These are phyloP conservation scores for Chelonia mydas DNA, from an alignment of 2,797 vertebrate genomes.

Conservation along the genomic window DNA sequence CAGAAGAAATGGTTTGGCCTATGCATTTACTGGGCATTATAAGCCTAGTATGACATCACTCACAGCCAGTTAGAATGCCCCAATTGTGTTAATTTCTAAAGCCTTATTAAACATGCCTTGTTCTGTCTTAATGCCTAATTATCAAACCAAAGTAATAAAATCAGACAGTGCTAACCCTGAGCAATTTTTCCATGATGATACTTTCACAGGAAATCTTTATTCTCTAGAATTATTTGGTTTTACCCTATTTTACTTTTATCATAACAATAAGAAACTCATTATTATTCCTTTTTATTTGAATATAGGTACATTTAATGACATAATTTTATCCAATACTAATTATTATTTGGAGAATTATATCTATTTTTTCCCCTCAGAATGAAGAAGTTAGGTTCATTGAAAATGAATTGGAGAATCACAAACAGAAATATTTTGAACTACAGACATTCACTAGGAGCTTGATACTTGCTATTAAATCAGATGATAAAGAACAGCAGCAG, in stretches of 20 bases:
- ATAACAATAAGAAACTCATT: background rate
- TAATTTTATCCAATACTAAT: background rate
- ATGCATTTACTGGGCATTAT: accelerated
- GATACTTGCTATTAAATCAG: slow-evolving; percentile 90
- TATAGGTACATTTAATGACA: background rate
- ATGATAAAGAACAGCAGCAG: slow-evolving; percentile 94
- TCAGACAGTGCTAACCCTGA: background rate
- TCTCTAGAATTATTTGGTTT: background rate
- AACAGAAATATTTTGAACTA: slow-evolving; percentile 93
- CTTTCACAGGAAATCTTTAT: background rate
- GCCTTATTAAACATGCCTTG: accelerated
- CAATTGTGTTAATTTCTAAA: background rate
- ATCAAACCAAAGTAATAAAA: background rate
- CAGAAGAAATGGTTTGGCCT: background rate
- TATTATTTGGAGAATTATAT: slow-evolving; percentile 4
- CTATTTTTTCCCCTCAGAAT: slow-evolving; percentile 82
- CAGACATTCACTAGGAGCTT: slow-evolving; percentile 92
- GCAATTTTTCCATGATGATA: background rate
- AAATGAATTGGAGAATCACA: slow-evolving; percentile 94
- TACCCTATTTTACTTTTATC: background rate
- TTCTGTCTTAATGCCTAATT: background rate
- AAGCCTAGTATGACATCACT: background rate
- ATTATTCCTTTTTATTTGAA: background rate
- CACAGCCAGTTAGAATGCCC: background rate
- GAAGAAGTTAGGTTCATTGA: slow-evolving; percentile 97